phyloP scores from a whole-genome alignment of 2,113 vertebrate species.

The Cynoglossus semilaevis region DNA sequence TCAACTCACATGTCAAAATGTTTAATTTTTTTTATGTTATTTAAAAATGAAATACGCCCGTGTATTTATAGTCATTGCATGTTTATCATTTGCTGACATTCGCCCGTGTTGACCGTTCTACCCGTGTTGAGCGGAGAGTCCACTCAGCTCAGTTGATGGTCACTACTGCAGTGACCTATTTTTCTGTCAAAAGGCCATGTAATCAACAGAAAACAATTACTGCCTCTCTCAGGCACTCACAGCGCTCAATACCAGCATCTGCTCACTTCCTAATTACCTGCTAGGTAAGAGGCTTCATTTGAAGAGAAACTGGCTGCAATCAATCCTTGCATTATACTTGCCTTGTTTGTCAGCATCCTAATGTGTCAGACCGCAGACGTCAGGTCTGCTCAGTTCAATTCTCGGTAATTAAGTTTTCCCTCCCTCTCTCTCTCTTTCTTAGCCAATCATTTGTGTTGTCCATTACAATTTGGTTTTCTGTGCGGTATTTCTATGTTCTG shows the following conservation, averaged over 20 bases:
- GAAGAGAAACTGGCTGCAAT: constrained; percentile 51
- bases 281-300: constrained; percentile 55
- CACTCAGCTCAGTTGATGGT: constrained; percentile 27
- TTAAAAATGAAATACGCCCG: no score
- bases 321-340: constrained; percentile 52
- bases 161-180: constrained; percentile 36
- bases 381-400: constrained; percentile 25
- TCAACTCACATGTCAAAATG: not conserved
- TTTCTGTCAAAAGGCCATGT: constrained; percentile 56
- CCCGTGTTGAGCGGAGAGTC: constrained; percentile 1
- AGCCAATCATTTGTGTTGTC: no score
- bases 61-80: no score
- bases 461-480: no score
- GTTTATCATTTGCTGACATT: no score
- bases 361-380: constrained; percentile 30
- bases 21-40: not conserved
- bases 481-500: no score
- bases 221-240: constrained; percentile 37
- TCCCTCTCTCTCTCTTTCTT: not conserved
- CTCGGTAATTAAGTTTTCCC: constrained; percentile 25
- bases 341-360: constrained; percentile 54
- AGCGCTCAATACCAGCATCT: constrained; percentile 58
- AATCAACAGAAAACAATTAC: constrained; percentile 70
- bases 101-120: not conserved
- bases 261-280: constrained; percentile 67